A percentile compares a stretch with the other conserved stretches of the same genome.
Conservation (phyloP, 2,797 vertebrate species). For the Tragopan temminckii region DNA sequence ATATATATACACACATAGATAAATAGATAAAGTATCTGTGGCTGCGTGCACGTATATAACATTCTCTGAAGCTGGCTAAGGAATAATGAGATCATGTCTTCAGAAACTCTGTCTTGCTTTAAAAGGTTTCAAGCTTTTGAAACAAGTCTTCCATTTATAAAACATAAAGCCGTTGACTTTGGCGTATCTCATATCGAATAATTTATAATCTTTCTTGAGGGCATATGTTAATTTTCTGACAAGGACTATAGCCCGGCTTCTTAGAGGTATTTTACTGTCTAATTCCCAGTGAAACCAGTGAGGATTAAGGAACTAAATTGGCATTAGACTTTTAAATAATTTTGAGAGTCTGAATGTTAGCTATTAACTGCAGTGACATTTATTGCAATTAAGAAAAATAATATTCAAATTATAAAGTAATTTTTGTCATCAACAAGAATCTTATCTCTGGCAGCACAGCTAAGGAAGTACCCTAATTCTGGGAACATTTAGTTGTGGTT, state of each 20-base stretch:
- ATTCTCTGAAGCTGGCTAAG: not conserved
- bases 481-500: not conserved
- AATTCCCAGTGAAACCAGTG: slow-evolving; percentile 58
- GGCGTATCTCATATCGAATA: slow-evolving; percentile 33
- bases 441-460: not conserved
- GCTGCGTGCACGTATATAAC: not conserved
- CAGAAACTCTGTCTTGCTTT: not conserved
- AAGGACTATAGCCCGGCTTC: slow-evolving; percentile 26
- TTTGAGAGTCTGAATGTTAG: slow-evolving; percentile 12
- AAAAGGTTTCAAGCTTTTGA: slow-evolving; percentile 23
- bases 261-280: slow-evolving; percentile 47
- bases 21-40: not conserved
- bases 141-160: slow-evolving; percentile 37
- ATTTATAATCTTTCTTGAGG: slow-evolving; percentile 61
- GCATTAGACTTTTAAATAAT: slow-evolving; percentile 65
- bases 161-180: slow-evolving; percentile 21
- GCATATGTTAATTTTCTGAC: slow-evolving; percentile 52
- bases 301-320: slow-evolving; percentile 60
- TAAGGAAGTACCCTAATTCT: not conserved
- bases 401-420: not conserved
- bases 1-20: too few species aligned
- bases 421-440: not conserved
- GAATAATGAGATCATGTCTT: not conserved
- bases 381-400: slow-evolving; percentile 48
- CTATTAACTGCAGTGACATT: slow-evolving; percentile 12